Conservation (phyloP, 2,797 vertebrate genomes). For the Meda fulgida region DNA sequence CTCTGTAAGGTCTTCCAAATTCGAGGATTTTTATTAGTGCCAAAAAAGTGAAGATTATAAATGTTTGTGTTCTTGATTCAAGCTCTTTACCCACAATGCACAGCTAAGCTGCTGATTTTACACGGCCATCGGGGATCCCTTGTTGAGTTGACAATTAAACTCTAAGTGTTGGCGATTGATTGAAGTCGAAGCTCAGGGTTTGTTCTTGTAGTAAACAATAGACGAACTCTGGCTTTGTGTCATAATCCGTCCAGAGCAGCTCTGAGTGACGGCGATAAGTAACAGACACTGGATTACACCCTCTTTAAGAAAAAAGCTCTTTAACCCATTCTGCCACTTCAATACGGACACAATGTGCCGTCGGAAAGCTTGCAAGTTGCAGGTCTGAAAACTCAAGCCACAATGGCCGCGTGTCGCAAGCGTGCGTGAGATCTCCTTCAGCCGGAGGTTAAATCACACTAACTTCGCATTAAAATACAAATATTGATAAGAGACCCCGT, state of each 20-base stretch:
- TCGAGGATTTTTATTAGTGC: neutral
- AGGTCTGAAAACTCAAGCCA: neutral
- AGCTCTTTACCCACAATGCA: conserved; percentile 5
- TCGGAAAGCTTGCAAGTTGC: neutral
- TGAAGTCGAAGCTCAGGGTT: conserved; percentile 33
- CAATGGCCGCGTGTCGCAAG: neutral
- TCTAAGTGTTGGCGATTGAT: conserved; percentile 22
- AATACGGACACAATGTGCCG: neutral
- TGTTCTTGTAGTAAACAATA: conserved; percentile 74
- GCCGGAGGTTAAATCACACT: conserved; percentile 1
- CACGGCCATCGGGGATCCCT: neutral
- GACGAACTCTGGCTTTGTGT: conserved; percentile 72
- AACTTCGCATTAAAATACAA: conserved; percentile 70
- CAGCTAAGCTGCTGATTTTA: neutral
- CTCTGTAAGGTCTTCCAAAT: neutral
- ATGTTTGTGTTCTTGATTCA: neutral
- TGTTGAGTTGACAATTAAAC: neutral
- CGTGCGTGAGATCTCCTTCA: neutral
- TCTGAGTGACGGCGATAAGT: conserved; percentile 78
- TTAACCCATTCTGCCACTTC: conserved; percentile 40
- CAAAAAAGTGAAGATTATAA: neutral
- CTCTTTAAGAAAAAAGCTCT: conserved; percentile 73
- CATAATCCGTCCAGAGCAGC: conserved; percentile 65
- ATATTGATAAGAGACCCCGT: conserved; percentile 66
- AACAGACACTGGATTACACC: conserved; percentile 65